These are phyloP conservation scores for Pemphigus obesinymphae DNA, from an alignment of 1,140 invertebrate species.

Conservation along the genomic window DNA sequence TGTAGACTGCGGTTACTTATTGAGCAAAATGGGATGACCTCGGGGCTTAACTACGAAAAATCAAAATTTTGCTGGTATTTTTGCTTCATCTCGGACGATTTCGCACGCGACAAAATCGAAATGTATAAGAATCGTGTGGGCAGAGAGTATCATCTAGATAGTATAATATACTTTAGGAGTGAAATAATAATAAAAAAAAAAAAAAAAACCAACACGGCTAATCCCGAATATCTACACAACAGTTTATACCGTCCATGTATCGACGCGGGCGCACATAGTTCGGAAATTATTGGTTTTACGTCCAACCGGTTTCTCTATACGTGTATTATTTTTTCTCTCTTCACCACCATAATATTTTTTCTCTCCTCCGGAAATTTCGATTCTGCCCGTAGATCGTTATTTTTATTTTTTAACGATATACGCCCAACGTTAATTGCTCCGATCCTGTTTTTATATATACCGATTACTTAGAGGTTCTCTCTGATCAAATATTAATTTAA, in stretches of 20 bases:
- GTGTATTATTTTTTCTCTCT: constrained; percentile 17
- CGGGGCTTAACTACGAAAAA: no score
- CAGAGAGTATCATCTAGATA: background rate
- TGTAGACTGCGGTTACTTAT: no score
- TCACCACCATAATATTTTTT: constrained; percentile 35
- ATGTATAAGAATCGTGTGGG: constrained; percentile 2
- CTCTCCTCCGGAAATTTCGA: constrained; percentile 25
- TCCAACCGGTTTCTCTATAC: constrained; percentile 15
- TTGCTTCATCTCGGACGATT: no score
- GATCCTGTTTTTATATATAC: constrained; percentile 34
- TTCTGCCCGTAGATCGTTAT: constrained; percentile 34
- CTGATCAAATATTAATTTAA: constrained; percentile 40
- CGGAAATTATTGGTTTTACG: constrained; percentile 40
- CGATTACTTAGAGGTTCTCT: constrained; percentile 20
- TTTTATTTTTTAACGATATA: constrained; percentile 34
- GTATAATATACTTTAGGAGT: no score
- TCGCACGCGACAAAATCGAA: constrained; percentile 1
- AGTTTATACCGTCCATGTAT: constrained; percentile 17
- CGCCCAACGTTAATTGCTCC: constrained; percentile 39
- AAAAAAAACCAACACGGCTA: constrained; percentile 16
- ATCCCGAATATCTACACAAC: constrained; percentile 30
- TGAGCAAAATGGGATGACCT: no score
- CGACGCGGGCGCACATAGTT: constrained; percentile 30
- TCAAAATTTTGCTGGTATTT: no score
- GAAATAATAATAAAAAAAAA: background rate